phyloP scores from a whole-genome alignment of 2,113 vertebrate genomes.

The Thinocorus orbignyianus region DNA sequence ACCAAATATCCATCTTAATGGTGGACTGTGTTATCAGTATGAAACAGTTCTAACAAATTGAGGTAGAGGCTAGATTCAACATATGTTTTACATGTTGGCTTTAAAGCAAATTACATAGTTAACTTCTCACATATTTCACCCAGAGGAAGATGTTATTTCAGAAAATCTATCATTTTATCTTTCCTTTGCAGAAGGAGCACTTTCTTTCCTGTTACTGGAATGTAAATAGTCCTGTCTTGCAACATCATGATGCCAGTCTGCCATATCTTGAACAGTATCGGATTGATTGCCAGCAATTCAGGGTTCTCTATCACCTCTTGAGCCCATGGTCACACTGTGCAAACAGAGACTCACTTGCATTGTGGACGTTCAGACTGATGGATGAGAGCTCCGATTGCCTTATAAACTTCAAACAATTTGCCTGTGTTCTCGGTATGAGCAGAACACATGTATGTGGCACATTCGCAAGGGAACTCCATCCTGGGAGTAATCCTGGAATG shows the following conservation, averaged over 20 bases:
- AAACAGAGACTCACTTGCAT: constrained; percentile 83
- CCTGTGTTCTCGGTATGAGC: constrained; percentile 82
- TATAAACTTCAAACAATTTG: constrained; percentile 96
- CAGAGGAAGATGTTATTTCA: not conserved
- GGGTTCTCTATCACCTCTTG: constrained; percentile 84
- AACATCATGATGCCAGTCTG: constrained; percentile 93
- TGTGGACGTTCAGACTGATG: constrained; percentile 89
- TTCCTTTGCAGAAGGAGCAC: constrained; percentile 87
- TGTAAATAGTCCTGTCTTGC: constrained; percentile 77
- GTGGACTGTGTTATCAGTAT: not conserved
- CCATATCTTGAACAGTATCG: constrained; percentile 97
- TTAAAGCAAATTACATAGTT: not conserved
- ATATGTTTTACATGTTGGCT: not conserved
- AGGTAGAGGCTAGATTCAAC: not conserved
- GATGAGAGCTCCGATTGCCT: constrained; percentile 89
- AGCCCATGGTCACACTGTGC: constrained; percentile 90
- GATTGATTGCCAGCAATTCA: constrained; percentile 91
- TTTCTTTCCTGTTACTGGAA: constrained; percentile 95
- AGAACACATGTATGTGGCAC: not conserved
- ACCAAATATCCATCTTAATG: not conserved
- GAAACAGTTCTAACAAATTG: not conserved
- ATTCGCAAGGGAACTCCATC: not conserved
- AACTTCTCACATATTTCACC: not conserved
- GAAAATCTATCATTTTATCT: not conserved
- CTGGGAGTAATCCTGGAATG: not conserved